Evolutionary conservation across 2,113 vertebrate species (phyloP), one percentile per base, ranked within the genome.

Genomic region (Cygnus buccinator): DNA sequence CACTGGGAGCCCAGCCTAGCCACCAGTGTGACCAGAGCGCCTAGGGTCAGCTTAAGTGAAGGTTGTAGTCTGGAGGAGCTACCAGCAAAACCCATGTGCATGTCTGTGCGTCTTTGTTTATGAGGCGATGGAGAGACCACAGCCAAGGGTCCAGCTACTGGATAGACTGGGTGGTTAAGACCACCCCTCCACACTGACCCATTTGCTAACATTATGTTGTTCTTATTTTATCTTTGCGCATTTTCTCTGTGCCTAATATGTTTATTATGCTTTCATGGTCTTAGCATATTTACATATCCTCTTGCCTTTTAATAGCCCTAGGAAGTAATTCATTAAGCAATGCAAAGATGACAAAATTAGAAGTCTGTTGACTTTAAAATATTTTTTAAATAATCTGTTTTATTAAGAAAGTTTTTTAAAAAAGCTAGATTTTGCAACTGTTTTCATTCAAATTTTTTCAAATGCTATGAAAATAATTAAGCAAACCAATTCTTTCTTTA

Each of bases 151-250:
- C 19, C n/a, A 61, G 33, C 58, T 61, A 35, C 33, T 35, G n/a
- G 21, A n/a, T 61, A 61, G n/a, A 35, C 21, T 23, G 48, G 48
- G 21, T 23, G n/a, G n/a, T 61, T 61, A 61, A 35, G 21, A 13
- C 21, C 58, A 35, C 21, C n/a, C 58, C n/a, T 61, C 58, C n/a
- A 61, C 9, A 4, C 2, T 2, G 2, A 63, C 6, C 0, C 7
- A n/a, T 67, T 57, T 84, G 4, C 2, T 52, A 67, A 9, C 14
- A 62, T 75, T 18, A 21, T 41, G 5, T 59, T 84, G 9, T 44
- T 90, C 25, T 5, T 81, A 35, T 10, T 6, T 39, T 58, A 74
- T 50, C 16, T 88, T 20, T 10, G 26, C 4, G 3, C 72, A 37
- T 9, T 6, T 41, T 46, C 71, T 55, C 22, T 90, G 22, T 7